Evolutionary conservation across 2,888 invertebrate species (phyloP), one percentile per base, ranked within the genome.

Genomic region (Gastrophysa polygoni): DNA sequence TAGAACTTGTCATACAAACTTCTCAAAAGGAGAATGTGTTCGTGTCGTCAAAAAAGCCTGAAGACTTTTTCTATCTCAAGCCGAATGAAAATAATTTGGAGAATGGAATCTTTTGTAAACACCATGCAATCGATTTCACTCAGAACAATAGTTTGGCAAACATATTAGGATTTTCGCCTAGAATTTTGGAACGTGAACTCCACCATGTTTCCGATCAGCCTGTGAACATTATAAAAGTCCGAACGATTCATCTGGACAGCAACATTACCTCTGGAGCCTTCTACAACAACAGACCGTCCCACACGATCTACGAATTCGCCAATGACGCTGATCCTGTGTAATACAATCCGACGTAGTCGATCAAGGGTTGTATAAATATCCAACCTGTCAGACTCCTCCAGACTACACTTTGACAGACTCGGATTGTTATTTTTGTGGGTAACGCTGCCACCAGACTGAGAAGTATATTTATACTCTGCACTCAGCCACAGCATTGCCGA

Each of bases 211-310:
- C 24, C 3, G 24, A 3, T 24, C 20, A 28, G 24, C 28, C 16
- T 24, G 14, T 49, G 49, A 28, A 49, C 16, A 49, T 49, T 24
- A 49, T 49, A 11, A 24, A 49, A 49, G 34, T 47, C 1, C 29
- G 10, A 49, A 14, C 24, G n/a, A 24, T 28, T 10, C 16, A 14
- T 49, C 14, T 24, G 8, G 24, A 49, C n/a, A 14, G 28, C 16
- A 21, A 49, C 24, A 49, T 7, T 47, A 29, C 38, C n/a, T 38
- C 38, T 38, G 38, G 14, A 14, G 38, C 14, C 14, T 28, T 46
- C 46, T 18, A 46, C 20, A 46, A 46, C 18, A 20, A 46, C 46
- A n/a, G 46, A 46, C 18, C 11, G 8, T 46, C 46, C n/a, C n/a
- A 21, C 21, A 18, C 46, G 46, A 46, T 46, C 18, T 17, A 46